Base-by-base conservation (phyloP, 2,888 invertebrate genomes). In the Drosophila borborema region DNA sequence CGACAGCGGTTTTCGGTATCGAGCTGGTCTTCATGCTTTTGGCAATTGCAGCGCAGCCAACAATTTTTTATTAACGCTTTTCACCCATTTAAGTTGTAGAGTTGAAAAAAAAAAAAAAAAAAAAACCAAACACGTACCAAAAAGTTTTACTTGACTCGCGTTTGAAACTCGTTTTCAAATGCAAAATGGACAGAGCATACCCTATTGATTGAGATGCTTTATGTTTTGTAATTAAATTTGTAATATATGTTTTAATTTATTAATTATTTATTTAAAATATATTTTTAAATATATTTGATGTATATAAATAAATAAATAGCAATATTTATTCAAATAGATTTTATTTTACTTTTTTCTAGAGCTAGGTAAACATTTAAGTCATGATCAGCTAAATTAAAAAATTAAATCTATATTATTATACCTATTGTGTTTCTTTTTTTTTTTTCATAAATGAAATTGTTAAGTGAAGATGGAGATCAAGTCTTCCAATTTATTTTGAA, bases 21-120 rank as follows among this genome's bases (percentile, higher is more conserved):
- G 64, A 53, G 58, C 69, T 65, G 68, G 77, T 62, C 80, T 64
- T 62, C 53, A 23, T 59, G 55, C 59, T 48, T 38, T 65, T 63
- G 34, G 53, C 68, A 61, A 63, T 48, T 66, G 70, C 77, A 68
- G 46, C 43, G 23, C 28, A 45, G 49, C 81, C 83, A 62, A 79
- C 86, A 73, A 79, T 79, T 79, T 80, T 83, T 82, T 80, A 68
- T 85, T 75, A 68, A 65, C 77, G 74, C 81, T 83, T 84, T 84
- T 81, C 86, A 79, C 80, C 84, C 75, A 83, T 86, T 86, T 79
- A 72, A 72, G 73, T 66, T 60, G 69, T 64, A 71, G 67, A 51
- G 51, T 18, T 18, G 40, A 18, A 80, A 68, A 73, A 73, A 70
- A 74, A 16, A 80, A 59, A 70, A 80, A 68, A 73, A 73, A 70